A percentile compares a stretch with the other conserved stretches of the same genome.
phyloP scores from a whole-genome alignment of 2,113 vertebrate species.

The Craseonycteris thonglongyai region DNA sequence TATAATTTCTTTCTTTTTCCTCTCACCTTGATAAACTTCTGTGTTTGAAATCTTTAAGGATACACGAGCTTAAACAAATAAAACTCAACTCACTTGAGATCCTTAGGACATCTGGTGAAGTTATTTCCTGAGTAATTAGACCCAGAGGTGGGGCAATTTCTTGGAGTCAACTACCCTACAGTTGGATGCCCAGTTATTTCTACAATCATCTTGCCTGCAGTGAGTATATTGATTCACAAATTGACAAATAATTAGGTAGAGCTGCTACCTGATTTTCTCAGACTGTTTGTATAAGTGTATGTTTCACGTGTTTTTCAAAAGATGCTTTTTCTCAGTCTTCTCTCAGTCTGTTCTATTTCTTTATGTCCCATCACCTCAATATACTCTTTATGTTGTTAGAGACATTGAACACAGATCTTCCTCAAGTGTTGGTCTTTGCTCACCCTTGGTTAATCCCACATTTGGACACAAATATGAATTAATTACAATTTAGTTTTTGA shows the following conservation, averaged over 20 bases:
- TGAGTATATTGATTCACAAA: conserved; percentile 26
- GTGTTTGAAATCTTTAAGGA: conserved; percentile 72
- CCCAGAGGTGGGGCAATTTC: conserved; percentile 68
- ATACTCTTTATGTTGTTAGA: not conserved
- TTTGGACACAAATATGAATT: not conserved
- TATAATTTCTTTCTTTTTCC: conserved; percentile 15
- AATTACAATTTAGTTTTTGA: not conserved
- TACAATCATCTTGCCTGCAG: conserved; percentile 51
- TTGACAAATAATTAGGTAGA: not conserved
- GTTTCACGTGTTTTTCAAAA: not conserved
- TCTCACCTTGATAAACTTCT: conserved; percentile 64
- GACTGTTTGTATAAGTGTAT: not conserved
- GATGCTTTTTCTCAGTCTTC: not conserved
- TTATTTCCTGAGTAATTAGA: conserved; percentile 80
- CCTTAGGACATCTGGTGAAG: conserved; percentile 73
- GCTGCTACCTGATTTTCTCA: not conserved
- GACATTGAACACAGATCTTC: not conserved
- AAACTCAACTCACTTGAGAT: conserved; percentile 74
- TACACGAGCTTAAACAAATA: conserved; percentile 79
- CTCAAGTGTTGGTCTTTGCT: not conserved
- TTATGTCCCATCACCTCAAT: not conserved
- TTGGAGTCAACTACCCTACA: conserved; percentile 52
- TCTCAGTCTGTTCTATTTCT: not conserved
- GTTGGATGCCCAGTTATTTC: conserved; percentile 65
- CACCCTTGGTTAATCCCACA: not conserved